Evolutionary conservation across 2,113 vertebrate species (phyloP), one percentile per base, ranked within the genome.

Genomic region (Ceyx margarethae): DNA sequence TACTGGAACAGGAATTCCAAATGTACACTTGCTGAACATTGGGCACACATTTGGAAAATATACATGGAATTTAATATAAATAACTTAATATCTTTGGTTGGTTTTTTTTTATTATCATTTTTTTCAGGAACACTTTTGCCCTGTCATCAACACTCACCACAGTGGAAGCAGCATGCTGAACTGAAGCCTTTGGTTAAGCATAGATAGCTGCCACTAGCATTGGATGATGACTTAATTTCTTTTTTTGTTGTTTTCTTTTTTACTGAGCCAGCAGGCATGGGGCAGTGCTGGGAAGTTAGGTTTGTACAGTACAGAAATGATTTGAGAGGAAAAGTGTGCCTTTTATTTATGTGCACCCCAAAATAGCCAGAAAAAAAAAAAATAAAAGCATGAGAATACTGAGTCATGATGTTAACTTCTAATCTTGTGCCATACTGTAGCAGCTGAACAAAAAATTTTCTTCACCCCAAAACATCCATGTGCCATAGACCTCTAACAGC

Each of bases 291-390:
- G n/a, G 77, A 89, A 71, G 26, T 61, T 85, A 72, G 67, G 57
- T 62, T 94, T 90, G 62, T 91, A 81, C 51, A 82, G 90, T 87
- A 87, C 60, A 7, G 50, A 85, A 73, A 37, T 50, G 11, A 81
- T 82, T 58, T 67, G 60, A 92, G 60, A 81, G 48, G 50, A 74
- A 71, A 89, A 66, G 89, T 21, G 95, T 95, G 95, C 95, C 96
- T 95, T 96, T 95, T 85, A 87, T 92, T 94, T 96, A 57, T 65
- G 87, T 89, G 91, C 75, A 74, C 92, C 92, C 64, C 75, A 80
- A 91, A 92, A 81, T 28, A 83, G 81, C 92, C 91, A 95, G 95
- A 87, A 84, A 64, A 85, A 81, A 60, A 85, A 37, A 37, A 37
- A 37, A 10, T 10, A 37, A 37, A 80, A 73, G 42, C 46, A 67